Conservation (phyloP, 2,113 vertebrate genomes). For the Suncus etruscus region DNA sequence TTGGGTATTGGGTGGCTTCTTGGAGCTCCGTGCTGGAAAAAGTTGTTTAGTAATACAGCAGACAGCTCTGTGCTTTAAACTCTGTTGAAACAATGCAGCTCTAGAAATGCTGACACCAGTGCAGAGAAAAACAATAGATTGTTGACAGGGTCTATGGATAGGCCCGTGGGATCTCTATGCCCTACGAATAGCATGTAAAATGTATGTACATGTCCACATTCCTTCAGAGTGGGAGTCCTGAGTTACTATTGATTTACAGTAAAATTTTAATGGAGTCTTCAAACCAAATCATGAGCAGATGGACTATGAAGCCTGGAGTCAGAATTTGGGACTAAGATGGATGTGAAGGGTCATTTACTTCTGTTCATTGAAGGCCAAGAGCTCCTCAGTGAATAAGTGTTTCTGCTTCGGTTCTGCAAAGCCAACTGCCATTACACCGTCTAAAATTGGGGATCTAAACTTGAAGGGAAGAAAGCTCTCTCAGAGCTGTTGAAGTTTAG, state of each 20-base stretch:
- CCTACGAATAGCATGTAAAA: not conserved
- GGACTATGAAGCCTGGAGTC: not conserved
- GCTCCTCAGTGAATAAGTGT: slow-evolving; percentile 59
- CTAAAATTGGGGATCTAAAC: slow-evolving; percentile 77
- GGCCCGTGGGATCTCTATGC: not conserved
- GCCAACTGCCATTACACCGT: slow-evolving; percentile 61
- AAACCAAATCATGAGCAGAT: slow-evolving; percentile 26
- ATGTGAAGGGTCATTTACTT: slow-evolving; percentile 22
- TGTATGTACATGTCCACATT: not conserved
- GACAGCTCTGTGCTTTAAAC: not conserved
- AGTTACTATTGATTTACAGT: slow-evolving; percentile 2
- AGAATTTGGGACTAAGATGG: not conserved
- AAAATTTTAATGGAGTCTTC: slow-evolving; percentile 41
- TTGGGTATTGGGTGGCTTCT: not conserved
- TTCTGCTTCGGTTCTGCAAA: slow-evolving; percentile 13
- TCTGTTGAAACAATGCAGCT: no score
- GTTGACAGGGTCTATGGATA: not conserved
- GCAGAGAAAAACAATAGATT: not conserved
- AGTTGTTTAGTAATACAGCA: not conserved
- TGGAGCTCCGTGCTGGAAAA: not conserved
- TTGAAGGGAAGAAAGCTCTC: slow-evolving; percentile 54
- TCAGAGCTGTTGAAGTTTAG: slow-evolving; percentile 61
- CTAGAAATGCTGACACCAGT: not conserved
- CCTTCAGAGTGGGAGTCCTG: not conserved
- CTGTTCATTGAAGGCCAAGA: not conserved